Conservation (phyloP, 2,113 vertebrate species). For the Sinosuthora webbiana region DNA sequence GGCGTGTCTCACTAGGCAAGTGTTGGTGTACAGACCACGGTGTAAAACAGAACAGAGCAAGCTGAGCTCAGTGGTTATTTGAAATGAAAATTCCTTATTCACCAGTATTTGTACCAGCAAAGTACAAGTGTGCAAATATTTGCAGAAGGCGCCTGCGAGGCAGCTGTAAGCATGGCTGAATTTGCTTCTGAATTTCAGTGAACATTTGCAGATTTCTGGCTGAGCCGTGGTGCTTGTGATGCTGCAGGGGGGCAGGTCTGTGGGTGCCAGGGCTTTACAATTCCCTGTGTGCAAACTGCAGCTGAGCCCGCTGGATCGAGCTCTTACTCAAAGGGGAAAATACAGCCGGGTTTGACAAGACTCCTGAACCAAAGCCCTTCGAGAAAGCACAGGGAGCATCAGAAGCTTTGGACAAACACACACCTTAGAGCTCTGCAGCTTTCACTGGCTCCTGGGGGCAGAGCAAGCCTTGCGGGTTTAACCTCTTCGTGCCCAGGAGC, state of each 20-base stretch:
- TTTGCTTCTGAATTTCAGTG: not conserved
- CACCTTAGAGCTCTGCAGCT: not conserved
- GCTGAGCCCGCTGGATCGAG: not conserved
- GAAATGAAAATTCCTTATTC: not conserved
- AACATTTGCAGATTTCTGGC: not conserved
- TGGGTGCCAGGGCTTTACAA: not conserved
- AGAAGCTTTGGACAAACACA: not conserved
- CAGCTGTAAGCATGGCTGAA: not conserved
- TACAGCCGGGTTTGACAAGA: not conserved
- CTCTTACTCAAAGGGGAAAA: not conserved
- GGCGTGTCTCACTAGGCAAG: not conserved
- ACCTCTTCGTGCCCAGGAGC: not conserved
- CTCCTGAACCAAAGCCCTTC: not conserved
- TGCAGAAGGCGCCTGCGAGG: not conserved
- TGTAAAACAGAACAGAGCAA: not conserved
- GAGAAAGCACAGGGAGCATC: not conserved
- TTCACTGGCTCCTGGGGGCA: not conserved
- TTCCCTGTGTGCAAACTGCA: not conserved
- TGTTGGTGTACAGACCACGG: rapidly evolving
- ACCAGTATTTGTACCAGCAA: not conserved
- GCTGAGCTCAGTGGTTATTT: not conserved
- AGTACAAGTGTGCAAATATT: slow-evolving; percentile 38
- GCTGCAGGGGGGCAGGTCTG: not conserved
- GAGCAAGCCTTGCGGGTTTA: not conserved
- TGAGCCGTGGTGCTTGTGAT: not conserved